Conservation (phyloP, 1,140 invertebrate genomes). For the Papilio dardanus region DNA sequence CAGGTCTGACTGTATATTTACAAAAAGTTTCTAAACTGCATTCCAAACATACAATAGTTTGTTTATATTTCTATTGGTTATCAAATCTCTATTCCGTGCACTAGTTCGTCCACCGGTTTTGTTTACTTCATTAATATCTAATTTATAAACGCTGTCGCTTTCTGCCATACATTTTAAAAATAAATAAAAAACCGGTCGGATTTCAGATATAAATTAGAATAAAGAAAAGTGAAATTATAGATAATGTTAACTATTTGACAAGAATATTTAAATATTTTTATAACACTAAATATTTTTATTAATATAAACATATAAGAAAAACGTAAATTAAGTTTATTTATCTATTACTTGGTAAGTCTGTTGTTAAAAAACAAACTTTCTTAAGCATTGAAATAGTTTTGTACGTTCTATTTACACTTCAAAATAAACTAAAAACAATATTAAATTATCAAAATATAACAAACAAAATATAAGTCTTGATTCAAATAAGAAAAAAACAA, state of each 20-base stretch:
- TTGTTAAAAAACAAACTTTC: background rate
- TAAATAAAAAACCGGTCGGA: background rate
- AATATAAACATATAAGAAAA: background rate
- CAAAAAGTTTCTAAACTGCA: no score
- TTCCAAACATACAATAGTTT: no score
- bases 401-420: background rate
- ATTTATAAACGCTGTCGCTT: conserved; percentile 12
- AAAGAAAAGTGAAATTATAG: conserved; percentile 4
- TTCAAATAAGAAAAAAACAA: background rate
- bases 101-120: background rate
- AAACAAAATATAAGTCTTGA: background rate
- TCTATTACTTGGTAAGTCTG: background rate
- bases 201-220: background rate
- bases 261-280: background rate
- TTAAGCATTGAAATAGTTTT: background rate
- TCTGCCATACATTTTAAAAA: background rate
- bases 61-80: background rate
- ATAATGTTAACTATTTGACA: background rate
- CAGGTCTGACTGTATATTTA: no score
- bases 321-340: background rate
- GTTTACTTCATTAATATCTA: conserved; percentile 15
- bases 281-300: background rate
- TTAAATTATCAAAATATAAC: background rate
- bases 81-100: background rate
- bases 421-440: background rate